phyloP scores from a whole-genome alignment of 2,888 invertebrate genomes.

The Athripsodes cinereus region DNA sequence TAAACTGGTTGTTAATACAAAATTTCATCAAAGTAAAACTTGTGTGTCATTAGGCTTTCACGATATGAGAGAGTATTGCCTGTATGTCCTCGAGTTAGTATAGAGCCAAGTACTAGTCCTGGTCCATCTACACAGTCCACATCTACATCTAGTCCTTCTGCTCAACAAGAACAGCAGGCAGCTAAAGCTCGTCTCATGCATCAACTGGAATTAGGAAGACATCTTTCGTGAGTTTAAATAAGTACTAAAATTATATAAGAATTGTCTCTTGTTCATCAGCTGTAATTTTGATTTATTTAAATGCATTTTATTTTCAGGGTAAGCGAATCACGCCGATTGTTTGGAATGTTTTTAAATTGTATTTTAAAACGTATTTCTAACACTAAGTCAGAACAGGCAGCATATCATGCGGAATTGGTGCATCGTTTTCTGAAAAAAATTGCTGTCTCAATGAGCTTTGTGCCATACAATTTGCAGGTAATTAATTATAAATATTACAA shows the following conservation, averaged over 20 bases:
- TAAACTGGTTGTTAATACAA: background rate
- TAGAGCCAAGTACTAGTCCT: slow-evolving; percentile 15
- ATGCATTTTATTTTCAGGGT: slow-evolving; percentile 40
- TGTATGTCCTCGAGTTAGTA: slow-evolving; percentile 21
- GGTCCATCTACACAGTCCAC: slow-evolving; percentile 5
- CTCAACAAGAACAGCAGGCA: slow-evolving; percentile 11
- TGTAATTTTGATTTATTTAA: background rate
- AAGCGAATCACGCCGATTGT: slow-evolving; percentile 68
- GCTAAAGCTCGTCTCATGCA: slow-evolving; percentile 54
- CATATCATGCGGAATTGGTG: slow-evolving; percentile 58
- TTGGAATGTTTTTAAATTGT: slow-evolving; percentile 70
- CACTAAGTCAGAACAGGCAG: slow-evolving; percentile 48
- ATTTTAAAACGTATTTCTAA: slow-evolving; percentile 62
- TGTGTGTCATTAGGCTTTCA: slow-evolving; percentile 16
- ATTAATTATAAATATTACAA: background rate
- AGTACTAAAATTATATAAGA: too few relatives aligned
- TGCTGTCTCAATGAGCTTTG: slow-evolving; percentile 57
- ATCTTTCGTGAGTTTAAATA: slow-evolving; percentile 54
- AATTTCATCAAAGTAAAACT: background rate
- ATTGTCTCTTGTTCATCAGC: too few relatives aligned
- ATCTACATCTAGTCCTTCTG: background rate
- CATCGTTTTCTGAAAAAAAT: slow-evolving; percentile 72
- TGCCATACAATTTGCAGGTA: slow-evolving; percentile 54
- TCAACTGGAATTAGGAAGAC: slow-evolving; percentile 58
- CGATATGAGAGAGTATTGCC: slow-evolving; percentile 25